Evolutionary conservation across 2,888 invertebrate species (phyloP).

Genomic region (Chironomus riparius): DNA sequence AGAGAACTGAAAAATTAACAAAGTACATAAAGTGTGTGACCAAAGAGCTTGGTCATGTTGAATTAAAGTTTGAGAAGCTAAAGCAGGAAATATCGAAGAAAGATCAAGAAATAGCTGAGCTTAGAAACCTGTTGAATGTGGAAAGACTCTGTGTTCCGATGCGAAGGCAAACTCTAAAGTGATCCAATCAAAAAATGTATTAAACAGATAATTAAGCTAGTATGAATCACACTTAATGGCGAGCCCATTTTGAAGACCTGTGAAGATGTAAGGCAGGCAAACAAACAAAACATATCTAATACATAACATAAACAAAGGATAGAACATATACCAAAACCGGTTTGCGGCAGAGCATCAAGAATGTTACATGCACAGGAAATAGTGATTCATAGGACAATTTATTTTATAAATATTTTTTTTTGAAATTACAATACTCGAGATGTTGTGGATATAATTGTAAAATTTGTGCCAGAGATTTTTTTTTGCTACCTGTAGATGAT

Average conservation of each 20-base stretch:
- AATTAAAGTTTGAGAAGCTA: conserved; percentile 17
- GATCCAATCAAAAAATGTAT: background rate
- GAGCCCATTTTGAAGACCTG: conserved; percentile 15
- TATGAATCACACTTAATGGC: background rate
- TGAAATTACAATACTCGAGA: too few relatives aligned
- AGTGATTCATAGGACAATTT: too few relatives aligned
- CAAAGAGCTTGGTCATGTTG: conserved; percentile 25
- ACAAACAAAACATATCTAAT: background rate
- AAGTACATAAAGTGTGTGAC: conserved; percentile 18
- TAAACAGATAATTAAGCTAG: background rate
- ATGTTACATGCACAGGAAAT: background rate
- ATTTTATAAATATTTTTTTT: too few relatives aligned
- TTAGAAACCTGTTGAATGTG: conserved; percentile 12
- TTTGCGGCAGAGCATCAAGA: background rate
- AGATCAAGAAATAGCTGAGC: conserved; percentile 12
- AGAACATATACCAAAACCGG: conserved; percentile 13
- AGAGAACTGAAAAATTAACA: conserved; percentile 18
- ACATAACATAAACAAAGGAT: conserved; percentile 22
- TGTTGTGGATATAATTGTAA: too few relatives aligned
- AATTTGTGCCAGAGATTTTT: too few relatives aligned
- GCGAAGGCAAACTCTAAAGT: background rate
- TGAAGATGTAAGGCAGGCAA: background rate
- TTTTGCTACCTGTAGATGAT: too few relatives aligned
- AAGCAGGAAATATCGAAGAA: conserved; percentile 12
- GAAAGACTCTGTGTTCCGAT: background rate